These are phyloP conservation scores for Psix sp. DNA, from an alignment of 1,140 invertebrate species.

Conservation along the genomic window DNA sequence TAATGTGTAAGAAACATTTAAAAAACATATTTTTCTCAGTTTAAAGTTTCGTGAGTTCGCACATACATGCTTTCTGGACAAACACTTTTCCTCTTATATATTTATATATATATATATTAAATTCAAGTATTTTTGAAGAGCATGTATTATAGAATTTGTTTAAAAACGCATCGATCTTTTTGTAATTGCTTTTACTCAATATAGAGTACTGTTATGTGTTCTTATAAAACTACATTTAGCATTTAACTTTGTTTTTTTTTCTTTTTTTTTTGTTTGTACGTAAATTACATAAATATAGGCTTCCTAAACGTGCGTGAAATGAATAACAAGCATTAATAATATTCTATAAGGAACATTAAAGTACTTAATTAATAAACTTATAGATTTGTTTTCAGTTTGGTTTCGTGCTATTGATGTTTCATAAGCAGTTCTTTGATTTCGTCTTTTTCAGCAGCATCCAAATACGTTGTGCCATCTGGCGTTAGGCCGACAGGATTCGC, in stretches of 20 bases:
- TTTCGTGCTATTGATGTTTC: conserved; percentile 70
- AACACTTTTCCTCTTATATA: conserved; percentile 15
- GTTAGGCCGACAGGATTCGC: conserved; percentile 89
- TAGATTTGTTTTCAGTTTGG: conserved; percentile 63
- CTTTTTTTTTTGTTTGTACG: conserved; percentile 44
- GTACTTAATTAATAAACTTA: conserved; percentile 74
- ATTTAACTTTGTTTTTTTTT: conserved; percentile 36
- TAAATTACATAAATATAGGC: conserved; percentile 58
- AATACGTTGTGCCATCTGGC: conserved; percentile 90
- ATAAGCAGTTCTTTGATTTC: conserved; percentile 89
- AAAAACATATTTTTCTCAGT: conserved; percentile 35
- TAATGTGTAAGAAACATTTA: too few species aligned
- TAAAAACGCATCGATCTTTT: conserved; percentile 19
- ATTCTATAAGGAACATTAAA: conserved; percentile 74
- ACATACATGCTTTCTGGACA: conserved; percentile 32
- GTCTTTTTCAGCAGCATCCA: conserved; percentile 93
- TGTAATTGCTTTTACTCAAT: conserved; percentile 20
- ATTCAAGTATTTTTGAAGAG: conserved; percentile 9
- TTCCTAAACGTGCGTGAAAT: conserved; percentile 65
- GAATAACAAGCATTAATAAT: conserved; percentile 70
- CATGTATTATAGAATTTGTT: conserved; percentile 16
- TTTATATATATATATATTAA: conserved; percentile 12
- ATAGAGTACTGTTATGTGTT: conserved; percentile 20
- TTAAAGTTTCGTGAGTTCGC: conserved; percentile 15
- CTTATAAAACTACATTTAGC: conserved; percentile 45